phyloP scores from a whole-genome alignment of 2,888 invertebrate species.

The Nesidiocoris tenuis region DNA sequence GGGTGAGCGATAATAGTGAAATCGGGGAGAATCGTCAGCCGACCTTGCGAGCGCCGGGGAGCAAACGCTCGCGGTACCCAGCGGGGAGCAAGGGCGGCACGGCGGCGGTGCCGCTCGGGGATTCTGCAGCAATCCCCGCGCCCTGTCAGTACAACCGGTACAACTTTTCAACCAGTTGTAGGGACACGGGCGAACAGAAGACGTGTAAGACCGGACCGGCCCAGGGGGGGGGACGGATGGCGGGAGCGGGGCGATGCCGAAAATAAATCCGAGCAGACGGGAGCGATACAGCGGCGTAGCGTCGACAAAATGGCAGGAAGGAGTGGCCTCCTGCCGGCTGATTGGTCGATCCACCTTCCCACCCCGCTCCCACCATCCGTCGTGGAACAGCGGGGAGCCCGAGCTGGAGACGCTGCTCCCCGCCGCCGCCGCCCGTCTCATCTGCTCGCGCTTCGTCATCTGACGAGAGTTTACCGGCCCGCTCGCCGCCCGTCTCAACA shows the following conservation, averaged over 20 bases:
- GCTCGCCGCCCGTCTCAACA: too few relatives aligned
- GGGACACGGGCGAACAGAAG: neutral
- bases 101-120: neutral
- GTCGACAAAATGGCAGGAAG: slow-evolving; percentile 39
- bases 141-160: neutral
- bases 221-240: neutral
- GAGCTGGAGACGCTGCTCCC: neutral
- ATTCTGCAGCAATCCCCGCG: neutral
- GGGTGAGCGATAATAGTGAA: too few relatives aligned
- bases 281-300: neutral
- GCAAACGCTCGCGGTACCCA: too few relatives aligned
- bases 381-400: neutral
- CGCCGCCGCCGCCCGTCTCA: neutral
- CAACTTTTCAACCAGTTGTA: neutral
- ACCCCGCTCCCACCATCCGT: neutral
- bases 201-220: neutral
- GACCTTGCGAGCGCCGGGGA: too few relatives aligned
- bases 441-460: too few relatives aligned
- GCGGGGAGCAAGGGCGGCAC: neutral
- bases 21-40: too few relatives aligned
- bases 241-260: neutral
- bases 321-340: slow-evolving; percentile 33
- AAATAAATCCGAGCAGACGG: slow-evolving; percentile 17
- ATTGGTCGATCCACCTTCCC: slow-evolving; percentile 27
- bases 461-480: too few relatives aligned